These are phyloP conservation scores for Pristionchus mayeri DNA, from an alignment of 2,888 invertebrate genomes.

Conservation along the genomic window DNA sequence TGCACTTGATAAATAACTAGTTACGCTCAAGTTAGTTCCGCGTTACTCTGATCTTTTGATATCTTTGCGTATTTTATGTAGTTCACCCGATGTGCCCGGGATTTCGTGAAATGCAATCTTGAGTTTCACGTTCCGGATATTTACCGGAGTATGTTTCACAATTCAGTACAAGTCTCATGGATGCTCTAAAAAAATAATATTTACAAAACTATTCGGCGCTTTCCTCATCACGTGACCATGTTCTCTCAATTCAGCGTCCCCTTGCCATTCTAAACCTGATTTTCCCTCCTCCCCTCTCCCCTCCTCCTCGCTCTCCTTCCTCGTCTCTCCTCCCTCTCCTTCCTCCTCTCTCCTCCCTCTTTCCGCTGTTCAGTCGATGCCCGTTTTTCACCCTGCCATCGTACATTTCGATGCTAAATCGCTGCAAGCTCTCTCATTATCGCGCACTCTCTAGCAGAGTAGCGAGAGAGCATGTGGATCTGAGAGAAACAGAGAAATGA, in stretches of 20 bases:
- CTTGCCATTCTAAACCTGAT: conserved; percentile 15
- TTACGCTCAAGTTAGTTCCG: background rate
- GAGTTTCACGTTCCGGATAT: too few relatives aligned
- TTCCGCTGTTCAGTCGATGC: background rate
- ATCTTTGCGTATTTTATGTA: too few relatives aligned
- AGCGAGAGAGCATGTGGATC: too few relatives aligned
- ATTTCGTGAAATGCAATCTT: too few relatives aligned
- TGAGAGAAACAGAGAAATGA: background rate
- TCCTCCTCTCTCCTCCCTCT: background rate
- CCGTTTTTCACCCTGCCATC: background rate
- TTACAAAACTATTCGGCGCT: too few relatives aligned
- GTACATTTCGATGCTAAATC: conserved; percentile 3
- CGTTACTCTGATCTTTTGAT: too few relatives aligned
- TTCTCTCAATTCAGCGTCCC: background rate
- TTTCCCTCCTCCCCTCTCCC: background rate
- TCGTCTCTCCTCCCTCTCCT: background rate
- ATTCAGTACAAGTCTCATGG: too few relatives aligned
- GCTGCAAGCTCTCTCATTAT: background rate
- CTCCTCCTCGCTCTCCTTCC: background rate
- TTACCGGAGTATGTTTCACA: too few relatives aligned
- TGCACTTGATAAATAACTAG: background rate
- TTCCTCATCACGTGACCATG: background rate
- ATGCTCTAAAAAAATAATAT: too few relatives aligned
- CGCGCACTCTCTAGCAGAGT: background rate
- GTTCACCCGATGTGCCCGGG: too few relatives aligned